Base-by-base conservation (phyloP, 2,113 vertebrate genomes). In the Lagenorhynchus albirostris region DNA sequence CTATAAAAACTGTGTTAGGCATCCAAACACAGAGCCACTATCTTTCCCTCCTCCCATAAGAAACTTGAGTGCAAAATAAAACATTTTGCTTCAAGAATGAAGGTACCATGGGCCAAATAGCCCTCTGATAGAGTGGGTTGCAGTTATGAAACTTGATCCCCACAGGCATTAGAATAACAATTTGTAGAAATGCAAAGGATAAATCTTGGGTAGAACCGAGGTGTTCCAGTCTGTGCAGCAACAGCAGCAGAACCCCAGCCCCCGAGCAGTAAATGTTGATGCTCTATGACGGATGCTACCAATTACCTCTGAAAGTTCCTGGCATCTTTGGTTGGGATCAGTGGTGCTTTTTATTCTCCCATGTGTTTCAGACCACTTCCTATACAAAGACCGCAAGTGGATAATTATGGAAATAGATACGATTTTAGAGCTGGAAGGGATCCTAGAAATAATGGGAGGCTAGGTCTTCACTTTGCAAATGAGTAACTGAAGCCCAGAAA, bases 11-110 rank as follows among this genome's bases (percentile, higher is more conserved):
- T 44, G 1, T 90, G 29, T 41, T 74, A 89, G 76, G 58, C 31
- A 86, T 62, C 50, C 36, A 60, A 74, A 91, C 41, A 36, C 26
- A 70, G 26, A 87, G 20, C 29, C 82, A 70, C 36, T 88, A 41
- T 82, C 50, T 76, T 77, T 41, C 4, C 5, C 17, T 53, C 62
- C 63, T 88, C 76, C 77, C 81, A 2, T n/a, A 60, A 96, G 65
- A 94, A 79, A 13, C 26, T 81, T 50, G 80, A 92, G 76, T 44
- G 41, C 53, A 82, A 96, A 96, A 96, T 95, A 68, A 94, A 91
- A 76, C 13, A 70, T 93, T 36, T 65, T 47, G 50, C 29, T 70
- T 62, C 25, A 77, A 83, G 62, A 95, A 91, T 21, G 70, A 89
- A 74, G 63, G 15, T 55, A 44, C 41, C 53, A 3, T 60, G 65